Evolutionary conservation across 2,797 vertebrate species (phyloP), one percentile per base, ranked within the genome.

Genomic region (Danionella dracula): DNA sequence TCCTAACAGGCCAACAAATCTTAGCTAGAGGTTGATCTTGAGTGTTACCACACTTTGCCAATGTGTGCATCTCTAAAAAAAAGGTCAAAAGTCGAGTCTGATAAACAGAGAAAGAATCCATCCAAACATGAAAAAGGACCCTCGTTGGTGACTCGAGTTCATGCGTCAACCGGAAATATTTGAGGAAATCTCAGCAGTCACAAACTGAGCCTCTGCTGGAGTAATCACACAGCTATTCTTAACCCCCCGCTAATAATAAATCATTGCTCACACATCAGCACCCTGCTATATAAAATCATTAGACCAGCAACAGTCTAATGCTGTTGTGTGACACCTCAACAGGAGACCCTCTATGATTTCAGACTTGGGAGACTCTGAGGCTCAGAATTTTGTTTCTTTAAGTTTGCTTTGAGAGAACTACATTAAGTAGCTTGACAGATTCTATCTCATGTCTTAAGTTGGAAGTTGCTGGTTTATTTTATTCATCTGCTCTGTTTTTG

Each of bases 31-130:
- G n/a, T n/a, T n/a, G n/a, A n/a, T n/a, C n/a, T n/a, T n/a, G n/a
- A n/a, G n/a, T n/a, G n/a, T n/a, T n/a, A n/a, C n/a, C n/a, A n/a
- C n/a, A 27, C 23, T 27, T 3, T 27, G 23, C 23, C 75, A 72
- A 75, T 78, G 75, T 71, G 81, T 66, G 76, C 50, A 86, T 82
- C 83, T 84, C 78, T 71, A 70, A 79, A 74, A 70, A 79, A 78
- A 79, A 82, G 84, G 79, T 62, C 69, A 70, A 27, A 69, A 79
- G 85, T 85, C 81, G 75, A 73, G 71, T 74, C 73, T 72, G 53
- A 81, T 78, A 81, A 78, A 71, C 78, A 76, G 65, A 74, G 76
- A 81, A 84, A 84, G 85, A 87, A 89, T 88, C 83, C 73, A 74
- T 55, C 70, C 37, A 23, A 74, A 75, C 72, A 79, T 80, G 83